Evolutionary conservation across 2,797 vertebrate genomes (phyloP), one percentile per base, ranked within the genome.

Genomic region (Anguilla anguilla): DNA sequence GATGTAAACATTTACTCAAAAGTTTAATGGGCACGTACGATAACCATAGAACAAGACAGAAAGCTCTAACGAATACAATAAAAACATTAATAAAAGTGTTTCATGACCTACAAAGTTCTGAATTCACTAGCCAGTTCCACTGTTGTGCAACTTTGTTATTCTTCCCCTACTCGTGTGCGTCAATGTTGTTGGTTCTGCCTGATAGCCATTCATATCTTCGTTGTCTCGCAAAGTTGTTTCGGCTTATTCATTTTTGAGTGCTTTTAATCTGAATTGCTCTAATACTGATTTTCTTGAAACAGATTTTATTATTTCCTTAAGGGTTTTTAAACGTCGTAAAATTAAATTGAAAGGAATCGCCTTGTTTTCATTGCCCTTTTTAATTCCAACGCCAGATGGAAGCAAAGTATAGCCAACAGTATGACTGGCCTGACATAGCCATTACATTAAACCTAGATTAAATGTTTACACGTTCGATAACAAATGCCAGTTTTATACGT

Each of bases 301-400:
- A 15, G 28, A n/a, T 72, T 11, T 72, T 28, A 72, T 35, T 7
- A 0, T 72, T 72, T 72, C 28, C n/a, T 10, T 6, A 72, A 72
- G n/a, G 28, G n/a, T 72, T 57, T 59, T 49, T 46, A 43, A 15
- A 61, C 15, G 31, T 51, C 69, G 11, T 59, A 67, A 57, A 9
- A 79, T 79, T 19, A 31, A 7, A 11, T 79, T 19, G 53, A 85
- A n/a, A 19, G 6, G 6, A 69, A 55, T n/a, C 31, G 9, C 1
- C 17, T 19, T 22, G 39, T 17, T 82, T 39, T 25, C 22, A 69
- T 31, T 19, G 2, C 57, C 82, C 46, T 67, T 88, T n/a, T 15
- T 82, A 72, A 0, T 79, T 82, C 84, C 6, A 86, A 84, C 90
- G 79, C 77, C 57, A 89, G 89, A 85, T 74, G 86, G 87, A 85